Evolutionary conservation across 2,888 invertebrate genomes (phyloP).

Genomic region (Leucophenga maculata): DNA sequence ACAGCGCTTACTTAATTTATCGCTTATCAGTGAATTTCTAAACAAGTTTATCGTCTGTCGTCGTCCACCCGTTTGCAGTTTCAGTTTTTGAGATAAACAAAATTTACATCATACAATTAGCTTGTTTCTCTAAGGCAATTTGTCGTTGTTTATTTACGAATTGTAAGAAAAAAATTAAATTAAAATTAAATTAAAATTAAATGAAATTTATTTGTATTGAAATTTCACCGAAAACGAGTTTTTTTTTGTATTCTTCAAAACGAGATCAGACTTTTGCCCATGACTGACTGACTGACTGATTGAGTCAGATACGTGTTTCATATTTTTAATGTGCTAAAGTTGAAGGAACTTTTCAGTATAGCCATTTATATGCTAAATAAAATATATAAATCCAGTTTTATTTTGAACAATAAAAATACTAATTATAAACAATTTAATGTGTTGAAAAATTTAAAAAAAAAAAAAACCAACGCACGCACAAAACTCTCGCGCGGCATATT

Average conservation of each 20-base stretch:
- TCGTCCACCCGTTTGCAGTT: not conserved
- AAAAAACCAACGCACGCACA: no score
- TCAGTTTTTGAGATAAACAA: not conserved
- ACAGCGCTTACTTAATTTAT: not conserved
- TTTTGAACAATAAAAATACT: conserved; percentile 12
- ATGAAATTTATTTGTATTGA: not conserved
- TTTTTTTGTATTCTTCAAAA: not conserved
- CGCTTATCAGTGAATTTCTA: not conserved
- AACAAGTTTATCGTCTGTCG: not conserved
- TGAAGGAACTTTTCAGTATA: conserved; percentile 16
- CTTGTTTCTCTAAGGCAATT: not conserved
- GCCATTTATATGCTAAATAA: not conserved
- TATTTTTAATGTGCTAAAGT: conserved; percentile 1
- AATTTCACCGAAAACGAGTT: conserved; percentile 1
- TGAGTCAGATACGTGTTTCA: not conserved
- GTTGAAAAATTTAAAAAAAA: not conserved
- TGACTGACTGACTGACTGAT: conserved; percentile 15
- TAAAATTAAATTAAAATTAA: not conserved
- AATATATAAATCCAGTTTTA: conserved; percentile 8
- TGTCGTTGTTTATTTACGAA: not conserved
- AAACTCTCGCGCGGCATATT: no score
- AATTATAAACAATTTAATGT: conserved; percentile 10
- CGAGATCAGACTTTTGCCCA: not conserved
- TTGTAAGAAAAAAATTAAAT: not conserved
- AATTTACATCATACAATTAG: not conserved